Conservation (phyloP, 2,113 vertebrate species). For the Cryptotis parvus region DNA sequence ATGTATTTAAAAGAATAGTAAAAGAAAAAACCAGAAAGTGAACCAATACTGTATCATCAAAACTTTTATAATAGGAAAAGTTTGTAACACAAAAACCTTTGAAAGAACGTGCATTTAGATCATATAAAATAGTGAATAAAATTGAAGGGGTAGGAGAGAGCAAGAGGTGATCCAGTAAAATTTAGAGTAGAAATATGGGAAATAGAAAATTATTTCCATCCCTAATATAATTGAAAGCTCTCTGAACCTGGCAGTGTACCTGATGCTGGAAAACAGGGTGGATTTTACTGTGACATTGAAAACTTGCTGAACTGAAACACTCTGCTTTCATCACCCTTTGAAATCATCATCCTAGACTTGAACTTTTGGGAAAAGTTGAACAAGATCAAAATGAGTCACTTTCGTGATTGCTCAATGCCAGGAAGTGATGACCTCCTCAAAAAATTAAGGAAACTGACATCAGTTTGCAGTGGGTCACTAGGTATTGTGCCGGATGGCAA, state of each 20-base stretch:
- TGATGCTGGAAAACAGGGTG: slow-evolving; percentile 43
- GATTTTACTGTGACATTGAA: slow-evolving; percentile 54
- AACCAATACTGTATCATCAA: background rate
- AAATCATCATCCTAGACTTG: slow-evolving; percentile 66
- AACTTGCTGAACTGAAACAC: slow-evolving; percentile 46
- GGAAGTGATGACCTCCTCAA: slow-evolving; percentile 68
- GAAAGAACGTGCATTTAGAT: background rate
- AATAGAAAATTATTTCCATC: slow-evolving; percentile 41
- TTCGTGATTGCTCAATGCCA: slow-evolving; percentile 72
- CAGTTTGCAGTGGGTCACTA: slow-evolving; percentile 71
- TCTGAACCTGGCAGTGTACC: slow-evolving; percentile 11
- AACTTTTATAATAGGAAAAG: background rate
- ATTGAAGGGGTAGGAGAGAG: background rate
- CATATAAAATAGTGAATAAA: slow-evolving; percentile 29
- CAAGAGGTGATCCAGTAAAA: slow-evolving; percentile 11
- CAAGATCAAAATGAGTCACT: slow-evolving; percentile 76
- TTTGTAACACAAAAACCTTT: background rate
- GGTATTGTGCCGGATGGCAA: slow-evolving; percentile 51
- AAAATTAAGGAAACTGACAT: slow-evolving; percentile 72
- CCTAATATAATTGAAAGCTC: slow-evolving; percentile 41
- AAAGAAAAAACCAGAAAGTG: slow-evolving; percentile 9
- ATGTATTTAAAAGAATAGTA: too few species aligned
- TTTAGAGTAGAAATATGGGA: slow-evolving; percentile 13
- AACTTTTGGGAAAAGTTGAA: slow-evolving; percentile 77
- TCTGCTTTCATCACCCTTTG: slow-evolving; percentile 60